Evolutionary conservation across 2,888 invertebrate genomes (phyloP), one percentile per base, ranked within the genome.

Genomic region (Synergus itoensis): DNA sequence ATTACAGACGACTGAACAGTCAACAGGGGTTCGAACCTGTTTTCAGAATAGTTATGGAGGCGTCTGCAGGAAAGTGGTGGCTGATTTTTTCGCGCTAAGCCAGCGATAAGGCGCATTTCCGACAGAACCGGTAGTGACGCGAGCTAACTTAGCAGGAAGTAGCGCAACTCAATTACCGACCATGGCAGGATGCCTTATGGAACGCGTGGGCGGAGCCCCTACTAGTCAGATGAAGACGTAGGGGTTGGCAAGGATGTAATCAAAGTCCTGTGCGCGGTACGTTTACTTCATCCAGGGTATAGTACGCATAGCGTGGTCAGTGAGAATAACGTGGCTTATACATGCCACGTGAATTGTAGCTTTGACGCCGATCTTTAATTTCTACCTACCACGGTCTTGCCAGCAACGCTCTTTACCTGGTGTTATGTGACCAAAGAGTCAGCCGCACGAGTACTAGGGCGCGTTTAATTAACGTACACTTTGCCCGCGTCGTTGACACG

Each of bases 251-350:
- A 82, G 82, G 85, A 83, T 85, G 84, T 85, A 87, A 87, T 86
- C 85, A 84, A 40, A 36, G 57, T 28, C n/a, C 57, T 36, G 41
- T 53, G 45, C 43, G 28, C 62, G 18, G 53, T 67, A 79, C 65
- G 78, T 79, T 78, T 80, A 73, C 80, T 75, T 43, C 67, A 28
- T 11, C 8, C 9, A 76, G 76, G 45, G 64, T 67, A 80, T 82
- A 80, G 65, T 84, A 82, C 81, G 83, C 83, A 84, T 83, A 80
- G 81, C 83, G 78, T 82, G 83, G 84, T 79, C 79, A 83, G 81
- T 84, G 86, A 87, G 88, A 88, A 86, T 88, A 88, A 87, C 88
- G 88, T 83, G 83, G 83, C 84, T 85, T 86, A 85, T 86, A 87
- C 87, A 88, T 87, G 87, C 87, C 83, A 88, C 83, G 84, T 83